Base-by-base conservation (phyloP, 2,888 invertebrate genomes). In the Sisyra terminalis region DNA sequence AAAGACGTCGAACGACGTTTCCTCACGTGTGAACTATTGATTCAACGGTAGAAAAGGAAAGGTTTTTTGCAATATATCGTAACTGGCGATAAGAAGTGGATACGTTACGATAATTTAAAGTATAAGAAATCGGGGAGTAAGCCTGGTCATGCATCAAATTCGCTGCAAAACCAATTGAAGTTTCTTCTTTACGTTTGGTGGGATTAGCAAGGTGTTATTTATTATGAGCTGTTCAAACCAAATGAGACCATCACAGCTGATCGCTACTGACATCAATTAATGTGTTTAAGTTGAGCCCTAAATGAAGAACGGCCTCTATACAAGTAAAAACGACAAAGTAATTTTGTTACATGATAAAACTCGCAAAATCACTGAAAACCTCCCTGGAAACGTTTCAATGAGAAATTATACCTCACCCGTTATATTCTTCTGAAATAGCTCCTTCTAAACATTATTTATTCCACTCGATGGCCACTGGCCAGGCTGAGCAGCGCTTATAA, bases 121-220 rank as follows among this genome's bases (percentile, higher is more conserved):
- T n/a, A n/a, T n/a, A n/a, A n/a, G n/a, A n/a, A n/a, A n/a, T n/a
- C 3, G 14, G 5, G 48, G 24, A 46, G 51, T 49, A 47, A 50
- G 49, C 35, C 48, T 47, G 37, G 47, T 46, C 18, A 49, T 16
- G 46, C 47, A 45, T 48, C 47, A 39, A 48, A 44, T 40, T 51
- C 50, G 34, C 40, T 43, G 29, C 43, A 49, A 16, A 50, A 49
- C 35, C 46, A 40, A 52, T 50, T 48, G 49, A 49, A 35, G 48
- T 51, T 44, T 48, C 44, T 24, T 32, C 49, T 50, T 8, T 48
- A 48, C 38, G 49, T 51, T 44, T 50, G 46, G 47, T 50, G 47
- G 47, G 46, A 48, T 39, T 44, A 47, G 35, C 36, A 30, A 17
- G 46, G 48, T 39, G 45, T 46, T 6, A 9, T 32, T 4, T 32